Percentiles rank a stretch among this genome's conserved stretches.
phyloP scores from a whole-genome alignment of 2,888 invertebrate genomes.

The Dendrolimus houi region DNA sequence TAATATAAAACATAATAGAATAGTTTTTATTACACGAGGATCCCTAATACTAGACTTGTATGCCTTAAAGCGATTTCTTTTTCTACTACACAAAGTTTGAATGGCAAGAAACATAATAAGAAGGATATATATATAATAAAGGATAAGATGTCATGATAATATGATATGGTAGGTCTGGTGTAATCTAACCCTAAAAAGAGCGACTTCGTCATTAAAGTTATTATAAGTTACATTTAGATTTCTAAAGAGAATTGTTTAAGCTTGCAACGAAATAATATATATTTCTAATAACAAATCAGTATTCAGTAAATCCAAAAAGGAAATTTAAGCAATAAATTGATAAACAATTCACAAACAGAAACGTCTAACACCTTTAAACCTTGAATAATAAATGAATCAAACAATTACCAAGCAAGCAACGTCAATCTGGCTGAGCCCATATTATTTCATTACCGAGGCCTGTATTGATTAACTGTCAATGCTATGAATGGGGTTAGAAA shows the following conservation, averaged over 20 bases:
- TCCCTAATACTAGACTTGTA: too few species aligned
- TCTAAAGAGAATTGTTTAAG: not conserved
- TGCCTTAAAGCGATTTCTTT: too few species aligned
- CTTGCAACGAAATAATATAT: not conserved
- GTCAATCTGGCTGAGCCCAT: not conserved
- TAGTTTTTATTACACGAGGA: too few species aligned
- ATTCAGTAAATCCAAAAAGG: conserved; percentile 5
- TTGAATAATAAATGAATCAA: not conserved
- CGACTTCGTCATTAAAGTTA: too few species aligned
- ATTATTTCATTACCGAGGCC: not conserved
- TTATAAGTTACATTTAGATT: conserved; percentile 4
- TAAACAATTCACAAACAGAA: not conserved
- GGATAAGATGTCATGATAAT: too few species aligned
- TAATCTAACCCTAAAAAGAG: too few species aligned
- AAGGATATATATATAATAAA: too few species aligned
- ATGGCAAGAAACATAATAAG: too few species aligned
- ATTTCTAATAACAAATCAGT: conserved; percentile 3
- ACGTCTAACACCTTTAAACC: not conserved
- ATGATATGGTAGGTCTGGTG: too few species aligned
- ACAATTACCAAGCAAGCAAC: not conserved
- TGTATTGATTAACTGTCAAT: not conserved
- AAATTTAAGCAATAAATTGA: not conserved
- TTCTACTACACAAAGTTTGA: too few species aligned
- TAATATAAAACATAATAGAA: too few species aligned
- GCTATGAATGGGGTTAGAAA: not conserved